Evolutionary conservation across 2,797 vertebrate species (phyloP).

Genomic region (Melanotaenia nigrans): DNA sequence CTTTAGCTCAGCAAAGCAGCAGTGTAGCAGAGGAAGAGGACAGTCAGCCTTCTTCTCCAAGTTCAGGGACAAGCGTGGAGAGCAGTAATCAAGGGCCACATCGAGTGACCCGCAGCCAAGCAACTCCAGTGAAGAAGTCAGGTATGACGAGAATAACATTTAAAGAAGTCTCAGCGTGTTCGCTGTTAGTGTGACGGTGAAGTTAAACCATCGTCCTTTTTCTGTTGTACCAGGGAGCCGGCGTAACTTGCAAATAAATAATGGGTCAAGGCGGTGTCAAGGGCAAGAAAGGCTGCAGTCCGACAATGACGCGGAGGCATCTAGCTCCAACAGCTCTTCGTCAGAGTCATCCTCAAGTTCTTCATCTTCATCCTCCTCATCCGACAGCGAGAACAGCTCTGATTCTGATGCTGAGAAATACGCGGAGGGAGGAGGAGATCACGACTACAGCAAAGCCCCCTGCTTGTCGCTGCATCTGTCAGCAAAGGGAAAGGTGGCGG

Average conservation of each 20-base stretch:
- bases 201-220: not conserved
- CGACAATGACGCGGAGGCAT: slow-evolving; percentile 74
- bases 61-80: slow-evolving; percentile 81
- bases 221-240: slow-evolving; percentile 61
- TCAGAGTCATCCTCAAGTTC: slow-evolving; percentile 72
- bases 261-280: slow-evolving; percentile 82
- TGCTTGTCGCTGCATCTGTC: slow-evolving; percentile 72
- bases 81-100: slow-evolving; percentile 77
- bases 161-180: not conserved
- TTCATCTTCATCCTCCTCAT: slow-evolving; percentile 80
- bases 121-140: slow-evolving; percentile 82
- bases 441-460: slow-evolving; percentile 96
- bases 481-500: slow-evolving; percentile 57
- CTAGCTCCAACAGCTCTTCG: slow-evolving; percentile 81
- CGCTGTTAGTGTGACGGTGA: not conserved
- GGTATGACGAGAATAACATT: slow-evolving; percentile 56
- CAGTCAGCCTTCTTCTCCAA: slow-evolving; percentile 85
- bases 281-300: slow-evolving; percentile 53
- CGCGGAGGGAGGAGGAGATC: slow-evolving; percentile 93
- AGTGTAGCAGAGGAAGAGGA: slow-evolving; percentile 86
- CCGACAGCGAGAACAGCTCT: slow-evolving; percentile 86
- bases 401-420: slow-evolving; percentile 90
- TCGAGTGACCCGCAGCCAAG: slow-evolving; percentile 82
- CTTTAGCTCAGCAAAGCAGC: slow-evolving; percentile 85
- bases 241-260: slow-evolving; percentile 82